Base-by-base conservation (phyloP, 2,888 invertebrate species). In the Dioctria rufipes region DNA sequence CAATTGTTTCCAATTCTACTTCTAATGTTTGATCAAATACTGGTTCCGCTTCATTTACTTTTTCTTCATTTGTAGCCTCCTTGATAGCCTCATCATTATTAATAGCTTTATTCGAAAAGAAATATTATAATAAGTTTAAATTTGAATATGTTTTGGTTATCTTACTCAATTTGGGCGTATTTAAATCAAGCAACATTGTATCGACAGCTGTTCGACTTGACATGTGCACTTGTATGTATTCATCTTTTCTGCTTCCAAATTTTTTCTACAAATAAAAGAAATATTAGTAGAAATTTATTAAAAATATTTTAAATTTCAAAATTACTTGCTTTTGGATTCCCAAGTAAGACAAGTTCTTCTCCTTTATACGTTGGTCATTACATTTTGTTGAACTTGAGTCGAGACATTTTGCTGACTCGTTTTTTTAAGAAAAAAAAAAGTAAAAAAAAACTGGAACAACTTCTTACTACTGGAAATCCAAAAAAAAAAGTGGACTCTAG, bases 391-490 rank as follows among this genome's bases (percentile, higher is more conserved):
- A 46, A 46, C 5, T 46, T 46, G 46, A 46, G 46, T 46, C 5
- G 46, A 46, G 5, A 46, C 8, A 46, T 46, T 46, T 65, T 65
- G 13, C 6, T 78, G 39, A 63, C 13, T 13, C 9, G 75, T 49
- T 39, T 51, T 65, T n/a, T n/a, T n/a, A n/a, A n/a, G n/a, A n/a
- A 54, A 69, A 54, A 61, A 25, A 25, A 25, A 25, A 25, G 2
- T 25, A 25, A 25, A 25, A 25, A 25, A 25, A 8, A 4, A 75
- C 61, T 58, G 80, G 37, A 61, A 65, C 11, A 63, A 63, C 43
- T 46, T 66, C 65, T 78, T 78, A 78, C 66, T 78, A 79, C 79
- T 81, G 81, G 81, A 81, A 81, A 81, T 78, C 81, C 81, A 78
- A 78, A 78, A 78, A 71, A 25, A 25, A 61, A 54, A 78, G 58